Conservation (phyloP, 2,113 vertebrate genomes). For the Pongo pygmaeus region DNA sequence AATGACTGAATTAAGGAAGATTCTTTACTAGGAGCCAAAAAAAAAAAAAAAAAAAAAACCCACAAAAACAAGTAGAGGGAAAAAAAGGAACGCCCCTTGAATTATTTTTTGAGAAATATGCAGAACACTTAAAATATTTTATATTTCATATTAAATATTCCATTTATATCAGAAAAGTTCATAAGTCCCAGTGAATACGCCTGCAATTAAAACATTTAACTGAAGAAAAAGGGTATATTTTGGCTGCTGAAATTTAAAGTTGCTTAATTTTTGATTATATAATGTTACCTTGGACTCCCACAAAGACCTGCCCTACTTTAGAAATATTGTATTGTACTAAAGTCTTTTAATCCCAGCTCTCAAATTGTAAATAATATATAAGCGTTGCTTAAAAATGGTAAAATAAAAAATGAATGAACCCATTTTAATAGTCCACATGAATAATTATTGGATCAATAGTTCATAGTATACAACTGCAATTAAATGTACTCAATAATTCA, state of each 20-base stretch:
- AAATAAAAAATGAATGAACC: conserved; percentile 62
- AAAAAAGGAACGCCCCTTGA: neutral
- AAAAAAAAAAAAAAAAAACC: too few species aligned
- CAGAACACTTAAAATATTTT: conserved; percentile 44
- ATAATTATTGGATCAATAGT: conserved; percentile 66
- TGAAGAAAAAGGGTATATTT: conserved; percentile 7
- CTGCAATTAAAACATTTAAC: conserved; percentile 75
- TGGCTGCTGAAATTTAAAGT: conserved; percentile 60
- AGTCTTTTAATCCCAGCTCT: conserved; percentile 48
- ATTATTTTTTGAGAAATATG: conserved; percentile 63
- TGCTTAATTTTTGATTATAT: conserved; percentile 74
- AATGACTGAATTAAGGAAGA: neutral
- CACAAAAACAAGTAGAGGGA: neutral
- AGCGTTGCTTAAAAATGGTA: conserved; percentile 51
- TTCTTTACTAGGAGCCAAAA: neutral
- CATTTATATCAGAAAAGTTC: conserved; percentile 48
- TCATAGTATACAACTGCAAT: conserved; percentile 59
- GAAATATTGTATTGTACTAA: conserved; percentile 51
- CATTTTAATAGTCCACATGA: conserved; percentile 69
- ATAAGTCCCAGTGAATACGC: conserved; percentile 44
- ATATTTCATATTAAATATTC: conserved; percentile 67
- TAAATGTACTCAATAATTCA: conserved; percentile 76
- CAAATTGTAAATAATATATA: conserved; percentile 73
- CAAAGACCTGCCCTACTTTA: conserved; percentile 63
- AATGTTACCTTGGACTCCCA: conserved; percentile 59